These are phyloP conservation scores for Orchesella cincta DNA, from an alignment of 1,140 invertebrate species.

Conservation along the genomic window DNA sequence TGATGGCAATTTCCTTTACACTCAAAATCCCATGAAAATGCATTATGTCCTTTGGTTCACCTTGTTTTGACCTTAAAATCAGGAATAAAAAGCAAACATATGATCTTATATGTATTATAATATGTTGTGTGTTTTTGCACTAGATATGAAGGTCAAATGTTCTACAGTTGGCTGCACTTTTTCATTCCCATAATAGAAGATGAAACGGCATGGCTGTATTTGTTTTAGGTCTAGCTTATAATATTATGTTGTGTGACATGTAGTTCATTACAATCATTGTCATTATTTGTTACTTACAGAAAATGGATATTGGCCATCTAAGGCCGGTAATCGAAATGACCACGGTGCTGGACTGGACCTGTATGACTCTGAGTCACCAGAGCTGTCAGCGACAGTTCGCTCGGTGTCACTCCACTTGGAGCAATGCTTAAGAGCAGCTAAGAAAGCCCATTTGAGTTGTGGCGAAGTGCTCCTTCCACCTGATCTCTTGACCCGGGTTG, in stretches of 20 bases:
- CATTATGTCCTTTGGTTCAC: constrained; percentile 3
- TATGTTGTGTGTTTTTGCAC: background rate
- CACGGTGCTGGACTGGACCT: constrained; percentile 34
- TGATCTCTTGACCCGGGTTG: constrained; percentile 72
- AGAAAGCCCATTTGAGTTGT: constrained; percentile 72
- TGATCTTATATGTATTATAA: background rate
- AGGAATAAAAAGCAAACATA: background rate
- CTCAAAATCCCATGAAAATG: background rate
- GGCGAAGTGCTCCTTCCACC: constrained; percentile 73
- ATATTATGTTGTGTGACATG: no score
- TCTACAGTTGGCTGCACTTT: background rate
- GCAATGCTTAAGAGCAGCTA: constrained; percentile 72
- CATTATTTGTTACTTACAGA: constrained; percentile 36
- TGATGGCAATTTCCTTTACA: background rate
- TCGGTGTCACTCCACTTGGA: constrained; percentile 71
- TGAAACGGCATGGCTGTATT: no score
- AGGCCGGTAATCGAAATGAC: constrained; percentile 10
- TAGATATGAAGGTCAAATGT: background rate
- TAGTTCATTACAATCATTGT: no score
- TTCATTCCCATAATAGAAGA: no score
- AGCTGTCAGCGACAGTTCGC: constrained; percentile 49
- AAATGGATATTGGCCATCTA: constrained; percentile 36
- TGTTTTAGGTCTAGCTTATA: no score
- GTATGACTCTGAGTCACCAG: constrained; percentile 42
- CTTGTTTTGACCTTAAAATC: constrained; percentile 22